These are phyloP conservation scores for Strigops habroptila DNA, from an alignment of 2,113 vertebrate species.

Conservation along the genomic window DNA sequence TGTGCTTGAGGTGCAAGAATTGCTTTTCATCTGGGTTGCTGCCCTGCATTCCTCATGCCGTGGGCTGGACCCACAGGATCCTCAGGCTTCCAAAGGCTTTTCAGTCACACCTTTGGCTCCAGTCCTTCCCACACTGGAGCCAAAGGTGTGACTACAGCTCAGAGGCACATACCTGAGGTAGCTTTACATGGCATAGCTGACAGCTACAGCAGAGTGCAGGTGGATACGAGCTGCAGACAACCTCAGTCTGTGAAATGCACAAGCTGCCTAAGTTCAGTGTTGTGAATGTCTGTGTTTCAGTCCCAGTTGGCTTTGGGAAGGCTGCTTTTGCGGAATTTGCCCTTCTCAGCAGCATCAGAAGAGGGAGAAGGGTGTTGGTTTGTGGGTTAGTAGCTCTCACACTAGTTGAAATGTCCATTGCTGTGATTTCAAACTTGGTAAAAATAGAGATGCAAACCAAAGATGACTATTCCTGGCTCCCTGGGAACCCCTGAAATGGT, in stretches of 20 bases:
- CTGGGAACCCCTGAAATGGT: not conserved
- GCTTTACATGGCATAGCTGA: not conserved
- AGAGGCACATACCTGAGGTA: not conserved
- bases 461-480: not conserved
- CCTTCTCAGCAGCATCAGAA: not conserved
- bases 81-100: not conserved
- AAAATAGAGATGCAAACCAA: not conserved
- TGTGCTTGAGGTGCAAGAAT: not conserved
- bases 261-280: not conserved
- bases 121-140: not conserved
- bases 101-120: not conserved
- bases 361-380: not conserved
- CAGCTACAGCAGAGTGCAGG: not conserved
- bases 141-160: not conserved
- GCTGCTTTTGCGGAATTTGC: not conserved
- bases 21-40: not conserved
- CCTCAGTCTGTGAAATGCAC: not conserved
- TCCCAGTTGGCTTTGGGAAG: not conserved
- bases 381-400: not conserved
- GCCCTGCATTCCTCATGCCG: not conserved
- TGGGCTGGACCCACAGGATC: not conserved
- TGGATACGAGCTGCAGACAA: not conserved
- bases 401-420: not conserved
- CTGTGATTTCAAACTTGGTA: not conserved
- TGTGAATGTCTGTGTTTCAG: not conserved